Evolutionary conservation across 2,797 vertebrate species (phyloP).

Genomic region (Urosaurus nigricauda): DNA sequence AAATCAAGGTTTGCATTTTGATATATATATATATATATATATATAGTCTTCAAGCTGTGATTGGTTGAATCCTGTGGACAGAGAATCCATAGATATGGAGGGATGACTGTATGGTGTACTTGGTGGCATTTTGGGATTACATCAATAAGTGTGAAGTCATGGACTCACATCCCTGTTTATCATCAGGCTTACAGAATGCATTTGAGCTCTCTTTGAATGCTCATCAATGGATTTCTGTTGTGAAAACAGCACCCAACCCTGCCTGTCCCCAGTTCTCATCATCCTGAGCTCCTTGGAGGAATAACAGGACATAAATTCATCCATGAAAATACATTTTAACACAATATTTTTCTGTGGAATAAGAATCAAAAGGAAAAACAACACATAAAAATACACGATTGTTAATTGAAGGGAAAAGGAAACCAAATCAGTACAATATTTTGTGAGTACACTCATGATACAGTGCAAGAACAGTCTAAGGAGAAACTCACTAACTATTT

Average conservation of each 20-base stretch:
- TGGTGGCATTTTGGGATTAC: background rate
- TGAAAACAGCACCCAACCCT: background rate
- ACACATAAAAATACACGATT: background rate
- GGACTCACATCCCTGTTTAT: background rate
- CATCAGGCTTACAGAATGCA: too few species aligned
- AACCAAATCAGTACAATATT: too few species aligned
- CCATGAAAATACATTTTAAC: background rate
- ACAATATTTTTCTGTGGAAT: background rate
- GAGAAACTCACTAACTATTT: background rate
- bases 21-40: too few species aligned
- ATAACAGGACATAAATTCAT: background rate
- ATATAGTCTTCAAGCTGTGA: too few species aligned
- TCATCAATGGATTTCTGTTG: background rate
- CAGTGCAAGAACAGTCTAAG: background rate
- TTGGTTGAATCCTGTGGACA: too few species aligned
- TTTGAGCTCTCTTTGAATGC: background rate
- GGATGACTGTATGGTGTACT: too few species aligned
- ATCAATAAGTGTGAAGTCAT: background rate
- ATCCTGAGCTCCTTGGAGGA: background rate
- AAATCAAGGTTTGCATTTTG: too few species aligned
- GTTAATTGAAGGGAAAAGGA: too few species aligned
- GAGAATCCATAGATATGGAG: too few species aligned
- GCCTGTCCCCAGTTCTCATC: background rate
- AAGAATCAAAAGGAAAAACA: background rate
- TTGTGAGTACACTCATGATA: background rate